Evolutionary conservation across 37 sponge, comb jelly and placozoan genomes (phyloP).

Genomic region (Cladorhizidae sp.): DNA sequence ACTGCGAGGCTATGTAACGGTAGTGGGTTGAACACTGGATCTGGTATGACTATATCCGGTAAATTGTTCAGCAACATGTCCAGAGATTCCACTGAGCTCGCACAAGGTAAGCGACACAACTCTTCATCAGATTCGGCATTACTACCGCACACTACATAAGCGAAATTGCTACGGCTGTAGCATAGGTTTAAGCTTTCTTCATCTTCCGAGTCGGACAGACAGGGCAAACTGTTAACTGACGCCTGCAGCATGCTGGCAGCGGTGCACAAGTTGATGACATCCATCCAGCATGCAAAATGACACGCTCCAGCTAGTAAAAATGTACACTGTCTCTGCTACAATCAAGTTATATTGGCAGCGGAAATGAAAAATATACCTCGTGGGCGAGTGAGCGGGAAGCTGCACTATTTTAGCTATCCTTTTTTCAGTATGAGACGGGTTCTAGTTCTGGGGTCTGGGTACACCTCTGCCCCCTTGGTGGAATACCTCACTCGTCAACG

Average conservation of each 20-base stretch:
- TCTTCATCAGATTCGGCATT: not conserved
- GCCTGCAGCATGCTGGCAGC: no score
- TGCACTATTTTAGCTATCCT: no score
- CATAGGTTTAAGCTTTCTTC: no score
- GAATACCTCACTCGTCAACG: conserved; percentile 77
- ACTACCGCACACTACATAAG: no score
- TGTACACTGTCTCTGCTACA: no score
- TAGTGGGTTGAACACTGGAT: conserved; percentile 30
- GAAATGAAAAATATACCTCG: no score
- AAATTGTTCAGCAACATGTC: conserved; percentile 1
- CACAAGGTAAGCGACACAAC: not conserved
- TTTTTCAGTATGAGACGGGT: conserved; percentile 62
- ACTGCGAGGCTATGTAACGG: conserved; percentile 63
- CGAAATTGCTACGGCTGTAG: no score
- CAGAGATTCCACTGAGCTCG: conserved; percentile 6
- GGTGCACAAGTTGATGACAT: no score
- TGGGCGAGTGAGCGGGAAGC: no score
- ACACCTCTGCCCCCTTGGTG: conserved; percentile 78
- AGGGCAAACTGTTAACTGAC: no score
- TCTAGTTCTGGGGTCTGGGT: conserved; percentile 91
- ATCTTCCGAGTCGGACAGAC: no score
- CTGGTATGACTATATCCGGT: conserved; percentile 17
- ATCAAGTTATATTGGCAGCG: no score
- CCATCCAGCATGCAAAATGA: not conserved
- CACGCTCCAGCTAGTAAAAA: not conserved